Evolutionary conservation across 2,888 invertebrate species (phyloP), one percentile per base, ranked within the genome.

Genomic region (Dicycla oo): DNA sequence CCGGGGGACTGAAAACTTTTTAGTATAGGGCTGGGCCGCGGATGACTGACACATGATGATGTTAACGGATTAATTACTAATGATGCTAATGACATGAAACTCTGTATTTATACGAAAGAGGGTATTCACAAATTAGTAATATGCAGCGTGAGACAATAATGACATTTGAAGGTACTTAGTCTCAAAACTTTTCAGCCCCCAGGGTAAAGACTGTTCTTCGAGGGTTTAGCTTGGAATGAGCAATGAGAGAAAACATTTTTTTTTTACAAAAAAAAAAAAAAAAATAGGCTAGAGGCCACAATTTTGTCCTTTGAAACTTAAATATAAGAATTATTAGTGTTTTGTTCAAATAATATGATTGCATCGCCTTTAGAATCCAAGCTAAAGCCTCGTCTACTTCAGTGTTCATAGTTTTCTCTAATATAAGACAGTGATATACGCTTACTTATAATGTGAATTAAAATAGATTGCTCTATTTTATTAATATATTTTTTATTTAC

Each of bases 391-490:
- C 54, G 40, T 51, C 18, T 62, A 61, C 66, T 15, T 34, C 73
- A 66, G 62, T 75, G 58, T 83, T 73, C n/a, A 73, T 69, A 63
- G 15, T 66, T 77, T 73, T 79, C 63, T 73, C 63, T 76, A 78
- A 66, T 64, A 82, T 78, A 78, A 75, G 77, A 82, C 65, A 76
- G 82, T 86, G 78, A 88, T 80, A 85, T 88, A 89, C 88, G 88
- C 89, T 90, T 89, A 91, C 76, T 82, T 88, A 88, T 87, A 82
- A 85, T 63, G 75, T 77, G 83, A 77, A 85, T 80, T 82, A 78
- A 77, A 88, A 90, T 91, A 92, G 86, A 90, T 90, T 90, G 86
- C 86, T 86, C 85, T 91, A 91, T 92, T 90, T 92, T 90, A 92
- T 91, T 87, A 85, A 83, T 78, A 85, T 86, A 86, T 86, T 79